Conservation (phyloP, 2,797 vertebrate species). For the Lutra lutra region DNA sequence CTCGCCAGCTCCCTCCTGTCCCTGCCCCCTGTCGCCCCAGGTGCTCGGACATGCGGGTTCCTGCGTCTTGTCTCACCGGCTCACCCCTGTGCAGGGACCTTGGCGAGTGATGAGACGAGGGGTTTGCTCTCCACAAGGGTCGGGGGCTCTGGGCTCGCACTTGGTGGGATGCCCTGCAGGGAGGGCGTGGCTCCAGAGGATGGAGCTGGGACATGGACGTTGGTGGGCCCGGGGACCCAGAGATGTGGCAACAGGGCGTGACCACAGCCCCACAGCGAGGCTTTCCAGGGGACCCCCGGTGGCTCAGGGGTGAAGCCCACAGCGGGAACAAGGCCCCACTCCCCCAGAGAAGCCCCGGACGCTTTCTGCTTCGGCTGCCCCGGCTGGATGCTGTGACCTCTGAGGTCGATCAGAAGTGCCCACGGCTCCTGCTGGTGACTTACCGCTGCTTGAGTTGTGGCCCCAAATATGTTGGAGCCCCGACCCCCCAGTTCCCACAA, state of each 20-base stretch:
- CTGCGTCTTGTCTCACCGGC: not conserved
- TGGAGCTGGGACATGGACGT: not conserved
- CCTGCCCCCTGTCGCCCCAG: accelerated
- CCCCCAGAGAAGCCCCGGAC: not conserved
- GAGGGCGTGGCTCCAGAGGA: not conserved
- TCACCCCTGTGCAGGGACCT: not conserved
- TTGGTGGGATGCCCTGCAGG: not conserved
- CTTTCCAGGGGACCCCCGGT: not conserved
- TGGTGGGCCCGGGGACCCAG: not conserved
- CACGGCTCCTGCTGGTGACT: not conserved
- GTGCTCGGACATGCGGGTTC: not conserved
- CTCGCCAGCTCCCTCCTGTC: not conserved
- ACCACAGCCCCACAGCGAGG: not conserved
- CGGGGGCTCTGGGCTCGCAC: not conserved
- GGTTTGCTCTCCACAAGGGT: not conserved
- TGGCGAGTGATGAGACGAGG: not conserved
- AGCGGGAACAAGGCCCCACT: accelerated
- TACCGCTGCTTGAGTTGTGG: not conserved
- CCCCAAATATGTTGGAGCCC: not conserved
- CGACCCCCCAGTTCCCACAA: not conserved
- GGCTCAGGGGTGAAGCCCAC: not conserved
- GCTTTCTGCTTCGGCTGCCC: not conserved
- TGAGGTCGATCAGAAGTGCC: not conserved
- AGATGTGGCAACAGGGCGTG: not conserved
- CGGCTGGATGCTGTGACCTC: not conserved